Evolutionary conservation across 2,888 invertebrate species (phyloP).

Genomic region (Amblyjoppa proteus): DNA sequence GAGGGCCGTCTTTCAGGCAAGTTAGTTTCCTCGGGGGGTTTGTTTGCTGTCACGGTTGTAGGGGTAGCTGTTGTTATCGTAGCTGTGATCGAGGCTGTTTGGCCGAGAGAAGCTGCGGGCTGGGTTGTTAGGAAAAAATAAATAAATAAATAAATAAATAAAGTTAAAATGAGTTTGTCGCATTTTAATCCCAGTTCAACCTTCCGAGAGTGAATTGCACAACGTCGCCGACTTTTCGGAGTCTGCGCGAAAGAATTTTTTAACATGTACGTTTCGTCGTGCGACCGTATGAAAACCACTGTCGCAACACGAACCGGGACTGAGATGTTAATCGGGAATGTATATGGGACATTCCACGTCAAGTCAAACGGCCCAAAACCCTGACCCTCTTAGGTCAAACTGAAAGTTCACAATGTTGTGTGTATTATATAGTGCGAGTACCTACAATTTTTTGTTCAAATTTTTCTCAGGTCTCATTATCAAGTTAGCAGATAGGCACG

Average conservation of each 20-base stretch:
- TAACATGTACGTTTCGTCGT: neutral
- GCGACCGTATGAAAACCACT: constrained; percentile 24
- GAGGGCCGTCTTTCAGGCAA: constrained; percentile 93
- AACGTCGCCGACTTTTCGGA: neutral
- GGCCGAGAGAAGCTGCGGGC: constrained; percentile 83
- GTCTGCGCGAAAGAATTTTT: constrained; percentile 6
- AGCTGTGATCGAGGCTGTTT: constrained; percentile 86
- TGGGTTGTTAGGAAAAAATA: constrained; percentile 78
- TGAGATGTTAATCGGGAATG: constrained; percentile 56
- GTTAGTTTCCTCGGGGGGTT: constrained; percentile 83
- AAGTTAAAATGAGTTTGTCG: constrained; percentile 67
- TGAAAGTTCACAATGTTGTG: too few relatives aligned
- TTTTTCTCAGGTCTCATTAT: too few relatives aligned
- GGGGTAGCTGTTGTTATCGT: constrained; percentile 87
- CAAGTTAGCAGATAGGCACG: too few relatives aligned
- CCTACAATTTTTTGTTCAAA: too few relatives aligned
- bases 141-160: constrained; percentile 52
- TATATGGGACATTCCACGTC: neutral
- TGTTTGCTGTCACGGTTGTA: constrained; percentile 85
- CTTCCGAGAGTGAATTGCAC: constrained; percentile 22
- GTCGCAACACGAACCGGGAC: constrained; percentile 45
- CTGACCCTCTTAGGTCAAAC: too few relatives aligned
- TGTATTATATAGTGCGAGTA: too few relatives aligned
- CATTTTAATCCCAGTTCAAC: constrained; percentile 42
- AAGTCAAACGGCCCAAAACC: too few relatives aligned